These are phyloP conservation scores for Caenorhabditis inopinata DNA, from an alignment of 1,140 invertebrate genomes.

Conservation along the genomic window DNA sequence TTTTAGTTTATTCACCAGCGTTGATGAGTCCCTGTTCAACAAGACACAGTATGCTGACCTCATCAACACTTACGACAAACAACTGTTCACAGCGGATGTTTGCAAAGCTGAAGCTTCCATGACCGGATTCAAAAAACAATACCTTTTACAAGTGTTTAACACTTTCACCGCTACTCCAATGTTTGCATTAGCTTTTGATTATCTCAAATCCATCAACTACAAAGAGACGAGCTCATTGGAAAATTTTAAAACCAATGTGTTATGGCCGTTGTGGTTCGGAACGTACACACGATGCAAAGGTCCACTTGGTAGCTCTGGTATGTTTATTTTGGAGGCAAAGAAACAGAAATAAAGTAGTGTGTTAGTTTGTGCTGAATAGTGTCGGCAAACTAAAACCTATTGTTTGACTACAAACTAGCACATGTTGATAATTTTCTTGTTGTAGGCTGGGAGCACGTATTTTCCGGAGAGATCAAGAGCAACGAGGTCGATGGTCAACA, in stretches of 20 bases:
- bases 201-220: constrained; percentile 47
- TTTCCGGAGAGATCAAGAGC: constrained; percentile 68
- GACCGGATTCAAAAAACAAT: constrained; percentile 45
- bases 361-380: constrained; percentile 28
- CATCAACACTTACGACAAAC: constrained; percentile 48
- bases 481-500: constrained; percentile 68
- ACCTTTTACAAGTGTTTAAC: constrained; percentile 39
- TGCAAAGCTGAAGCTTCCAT: constrained; percentile 44
- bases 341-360: constrained; percentile 6
- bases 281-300: constrained; percentile 57
- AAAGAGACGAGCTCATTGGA: constrained; percentile 36
- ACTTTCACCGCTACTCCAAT: constrained; percentile 42
- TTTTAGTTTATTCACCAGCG: constrained; percentile 52
- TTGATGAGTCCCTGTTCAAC: constrained; percentile 55
- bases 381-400: constrained; percentile 19
- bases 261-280: constrained; percentile 54
- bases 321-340: not conserved
- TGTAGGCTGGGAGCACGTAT: constrained; percentile 68
- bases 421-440: not conserved
- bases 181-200: constrained; percentile 41
- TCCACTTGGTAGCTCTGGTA: constrained; percentile 55
- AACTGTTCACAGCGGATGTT: constrained; percentile 52
- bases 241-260: constrained; percentile 52
- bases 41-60: constrained; percentile 52
- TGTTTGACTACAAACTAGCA: constrained; percentile 28